Conservation (phyloP, 2,888 invertebrate genomes). For the Stictocephala bisonia region DNA sequence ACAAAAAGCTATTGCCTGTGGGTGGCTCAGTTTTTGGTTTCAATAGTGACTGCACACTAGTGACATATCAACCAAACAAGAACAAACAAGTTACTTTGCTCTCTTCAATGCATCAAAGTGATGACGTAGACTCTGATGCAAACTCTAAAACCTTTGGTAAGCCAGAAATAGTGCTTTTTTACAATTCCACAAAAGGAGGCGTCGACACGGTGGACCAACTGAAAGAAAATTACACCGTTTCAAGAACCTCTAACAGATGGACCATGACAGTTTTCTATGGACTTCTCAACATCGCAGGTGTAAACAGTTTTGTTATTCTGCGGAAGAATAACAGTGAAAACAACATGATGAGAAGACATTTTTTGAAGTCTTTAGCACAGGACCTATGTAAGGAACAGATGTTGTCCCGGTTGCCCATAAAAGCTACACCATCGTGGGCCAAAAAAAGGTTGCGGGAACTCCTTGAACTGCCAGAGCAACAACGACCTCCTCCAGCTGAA, state of each 20-base stretch:
- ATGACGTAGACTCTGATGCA: background rate
- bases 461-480: too few relatives aligned
- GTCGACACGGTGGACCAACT: slow-evolving; percentile 32
- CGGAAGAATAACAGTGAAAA: too few relatives aligned
- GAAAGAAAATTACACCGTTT: background rate
- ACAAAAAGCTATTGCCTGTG: background rate
- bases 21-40: slow-evolving; percentile 10
- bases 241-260: slow-evolving; percentile 19
- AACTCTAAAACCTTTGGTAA: background rate
- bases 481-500: too few relatives aligned
- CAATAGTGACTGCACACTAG: slow-evolving; percentile 1
- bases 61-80: slow-evolving; percentile 24
- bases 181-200: slow-evolving; percentile 29
- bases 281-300: too few relatives aligned
- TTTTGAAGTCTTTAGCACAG: too few relatives aligned
- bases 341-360: too few relatives aligned
- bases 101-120: slow-evolving; percentile 18
- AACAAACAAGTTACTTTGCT: slow-evolving; percentile 17
- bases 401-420: too few relatives aligned
- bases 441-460: too few relatives aligned
- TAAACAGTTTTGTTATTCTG: too few relatives aligned
- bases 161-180: slow-evolving; percentile 25
- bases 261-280: too few relatives aligned
- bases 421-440: too few relatives aligned
- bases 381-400: too few relatives aligned